A percentile compares a stretch with the other conserved stretches of the same genome.
These are phyloP conservation scores for Mamestra configurata DNA, from an alignment of 1,140 invertebrate genomes.

Conservation along the genomic window DNA sequence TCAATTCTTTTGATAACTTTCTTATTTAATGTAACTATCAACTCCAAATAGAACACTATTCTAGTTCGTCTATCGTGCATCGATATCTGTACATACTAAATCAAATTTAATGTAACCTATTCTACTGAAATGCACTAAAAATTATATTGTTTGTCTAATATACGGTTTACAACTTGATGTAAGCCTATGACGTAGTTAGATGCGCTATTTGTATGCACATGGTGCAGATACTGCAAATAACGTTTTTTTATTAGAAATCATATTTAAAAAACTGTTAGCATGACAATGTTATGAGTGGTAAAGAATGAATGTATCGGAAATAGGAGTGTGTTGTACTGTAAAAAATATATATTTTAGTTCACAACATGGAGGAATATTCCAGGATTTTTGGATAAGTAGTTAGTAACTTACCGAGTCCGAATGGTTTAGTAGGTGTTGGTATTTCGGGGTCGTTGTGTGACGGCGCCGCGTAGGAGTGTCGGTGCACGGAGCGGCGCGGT, in stretches of 20 bases:
- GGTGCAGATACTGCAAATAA: slow-evolving; percentile 54
- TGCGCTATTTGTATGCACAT: slow-evolving; percentile 56
- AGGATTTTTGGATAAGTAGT: neutral
- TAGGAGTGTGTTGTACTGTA: slow-evolving; percentile 62
- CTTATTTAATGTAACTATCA: slow-evolving; percentile 37
- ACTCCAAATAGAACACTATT: slow-evolving; percentile 53
- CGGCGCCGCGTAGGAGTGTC: slow-evolving; percentile 87
- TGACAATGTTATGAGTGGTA: slow-evolving; percentile 63
- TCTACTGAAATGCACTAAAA: slow-evolving; percentile 65
- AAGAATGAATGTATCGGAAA: slow-evolving; percentile 61
- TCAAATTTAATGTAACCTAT: slow-evolving; percentile 54
- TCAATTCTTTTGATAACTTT: slow-evolving; percentile 2
- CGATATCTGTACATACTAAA: slow-evolving; percentile 51
- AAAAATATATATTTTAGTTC: slow-evolving; percentile 49
- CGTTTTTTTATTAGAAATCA: slow-evolving; percentile 34
- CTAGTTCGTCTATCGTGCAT: slow-evolving; percentile 59
- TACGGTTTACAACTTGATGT: slow-evolving; percentile 42
- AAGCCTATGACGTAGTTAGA: slow-evolving; percentile 48
- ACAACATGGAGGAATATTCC: slow-evolving; percentile 36
- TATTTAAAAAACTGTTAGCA: slow-evolving; percentile 51
- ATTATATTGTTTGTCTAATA: slow-evolving; percentile 49
- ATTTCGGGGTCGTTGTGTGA: slow-evolving; percentile 85
- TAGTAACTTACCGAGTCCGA: slow-evolving; percentile 92
- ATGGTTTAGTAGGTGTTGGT: slow-evolving; percentile 90
- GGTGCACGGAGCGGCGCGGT: slow-evolving; percentile 70